Conservation (phyloP, 2,113 vertebrate genomes). For the Gallinago media region DNA sequence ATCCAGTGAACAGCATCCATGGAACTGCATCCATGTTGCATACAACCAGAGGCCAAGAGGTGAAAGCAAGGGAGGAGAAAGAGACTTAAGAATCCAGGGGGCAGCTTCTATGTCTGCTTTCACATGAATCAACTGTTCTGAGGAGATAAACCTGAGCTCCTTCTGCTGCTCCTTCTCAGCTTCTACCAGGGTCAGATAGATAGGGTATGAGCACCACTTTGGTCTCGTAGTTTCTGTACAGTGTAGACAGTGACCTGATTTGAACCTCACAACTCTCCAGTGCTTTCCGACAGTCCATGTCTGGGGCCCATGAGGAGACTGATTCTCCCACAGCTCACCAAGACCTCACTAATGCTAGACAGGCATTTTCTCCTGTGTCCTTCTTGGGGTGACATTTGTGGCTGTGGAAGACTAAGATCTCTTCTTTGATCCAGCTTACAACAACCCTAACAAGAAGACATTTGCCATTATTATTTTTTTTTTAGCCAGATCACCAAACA, state of each 20-base stretch:
- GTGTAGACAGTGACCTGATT: not conserved
- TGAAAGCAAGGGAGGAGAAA: not conserved
- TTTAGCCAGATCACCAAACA: not conserved
- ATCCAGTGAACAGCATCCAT: not conserved
- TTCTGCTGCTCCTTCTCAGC: not conserved
- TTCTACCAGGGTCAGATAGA: not conserved
- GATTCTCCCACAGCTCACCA: not conserved
- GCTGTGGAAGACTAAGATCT: not conserved
- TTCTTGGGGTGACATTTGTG: not conserved
- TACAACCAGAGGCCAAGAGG: not conserved
- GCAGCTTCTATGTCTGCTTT: not conserved
- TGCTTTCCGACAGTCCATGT: not conserved
- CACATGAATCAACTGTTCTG: not conserved
- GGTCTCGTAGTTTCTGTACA: not conserved
- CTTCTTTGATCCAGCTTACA: not conserved
- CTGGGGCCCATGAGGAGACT: not conserved
- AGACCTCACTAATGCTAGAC: not conserved
- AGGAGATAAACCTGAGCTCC: not conserved
- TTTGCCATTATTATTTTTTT: not conserved
- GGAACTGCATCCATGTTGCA: not conserved
- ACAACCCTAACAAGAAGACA: not conserved
- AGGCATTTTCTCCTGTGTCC: not conserved
- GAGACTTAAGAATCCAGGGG: not conserved
- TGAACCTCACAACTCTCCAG: not conserved
- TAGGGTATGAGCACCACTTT: not conserved